Conservation (phyloP, 1,140 invertebrate species). For the Ips nitidus region DNA sequence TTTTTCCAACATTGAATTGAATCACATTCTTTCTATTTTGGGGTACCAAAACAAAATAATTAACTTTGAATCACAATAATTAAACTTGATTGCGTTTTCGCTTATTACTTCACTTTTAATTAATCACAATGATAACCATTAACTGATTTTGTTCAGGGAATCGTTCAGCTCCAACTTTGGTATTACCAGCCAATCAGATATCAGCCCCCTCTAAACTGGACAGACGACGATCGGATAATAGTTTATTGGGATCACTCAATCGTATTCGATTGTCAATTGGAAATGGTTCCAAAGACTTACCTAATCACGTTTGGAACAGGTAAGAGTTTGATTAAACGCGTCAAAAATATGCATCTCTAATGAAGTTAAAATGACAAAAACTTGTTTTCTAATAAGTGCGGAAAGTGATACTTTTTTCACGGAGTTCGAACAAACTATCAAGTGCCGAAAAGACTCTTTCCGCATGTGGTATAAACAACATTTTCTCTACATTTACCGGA, state of each 20-base stretch:
- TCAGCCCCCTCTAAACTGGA: constrained; percentile 27
- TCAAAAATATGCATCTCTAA: constrained; percentile 9
- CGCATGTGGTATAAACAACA: no score
- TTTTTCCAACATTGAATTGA: no score
- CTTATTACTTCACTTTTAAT: no score
- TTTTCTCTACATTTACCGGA: no score
- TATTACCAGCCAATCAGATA: constrained; percentile 34
- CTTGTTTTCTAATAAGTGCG: no score
- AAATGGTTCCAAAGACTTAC: constrained; percentile 37
- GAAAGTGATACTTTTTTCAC: no score
- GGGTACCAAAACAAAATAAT: no score
- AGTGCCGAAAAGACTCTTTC: no score
- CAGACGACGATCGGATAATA: constrained; percentile 39
- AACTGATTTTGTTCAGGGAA: constrained; percentile 6
- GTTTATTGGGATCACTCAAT: constrained; percentile 43
- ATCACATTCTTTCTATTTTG: no score
- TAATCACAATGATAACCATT: constrained; percentile 10
- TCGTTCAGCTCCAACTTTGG: constrained; percentile 36
- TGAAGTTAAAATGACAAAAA: not conserved
- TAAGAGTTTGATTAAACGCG: constrained; percentile 18
- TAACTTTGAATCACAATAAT: no score
- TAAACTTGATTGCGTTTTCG: no score
- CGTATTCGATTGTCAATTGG: constrained; percentile 40
- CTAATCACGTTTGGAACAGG: constrained; percentile 46
- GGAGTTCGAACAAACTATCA: no score